Base-by-base conservation (phyloP, 2,888 invertebrate species). In the Sarcophaga variegata region DNA sequence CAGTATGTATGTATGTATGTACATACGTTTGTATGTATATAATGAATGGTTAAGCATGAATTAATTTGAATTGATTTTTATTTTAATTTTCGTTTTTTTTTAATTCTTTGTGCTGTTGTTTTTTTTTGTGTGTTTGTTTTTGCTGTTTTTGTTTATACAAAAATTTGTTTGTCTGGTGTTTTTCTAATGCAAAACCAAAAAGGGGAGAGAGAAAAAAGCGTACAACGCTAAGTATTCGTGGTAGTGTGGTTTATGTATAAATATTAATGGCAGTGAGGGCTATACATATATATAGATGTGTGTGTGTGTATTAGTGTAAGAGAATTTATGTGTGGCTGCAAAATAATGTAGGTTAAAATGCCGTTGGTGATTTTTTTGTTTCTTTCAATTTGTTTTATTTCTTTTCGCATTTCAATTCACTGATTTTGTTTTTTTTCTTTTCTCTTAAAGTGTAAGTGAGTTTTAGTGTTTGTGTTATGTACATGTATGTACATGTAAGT, bases 41-140 rank as follows among this genome's bases (percentile, higher is more conserved):
- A 84, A 80, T 84, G 79, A 84, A 84, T 80, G 17, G 84, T 80
- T 84, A 80, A 62, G 75, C 69, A 69, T 75, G 69, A 80, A 80
- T 80, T 84, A 84, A 84, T 80, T 84, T 80, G 70, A 84, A 80
- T 84, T 84, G 80, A 84, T 84, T 80, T 84, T 79, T 37, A 37
- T 37, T 37, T 37, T 37, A 37, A 37, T 37, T 67, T 45, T 49
- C 12, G 14, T 22, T 22, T 2, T 54, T 54, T 54, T 54, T 4
- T 17, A 14, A 14, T 54, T 54, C 12, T 14, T 54, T 49, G 0
- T 74, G 8, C 37, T 76, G 63, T 64, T 70, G 45, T 81, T 81
- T 37, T 37, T 69, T 63, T 12, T 82, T 82, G 70, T 64, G 70
- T 64, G 22, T 69, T n/a, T 70, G 66, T 20, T 20, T 81, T 37